Conservation (phyloP, 2,113 vertebrate species). For the Damaliscus lunatus region DNA sequence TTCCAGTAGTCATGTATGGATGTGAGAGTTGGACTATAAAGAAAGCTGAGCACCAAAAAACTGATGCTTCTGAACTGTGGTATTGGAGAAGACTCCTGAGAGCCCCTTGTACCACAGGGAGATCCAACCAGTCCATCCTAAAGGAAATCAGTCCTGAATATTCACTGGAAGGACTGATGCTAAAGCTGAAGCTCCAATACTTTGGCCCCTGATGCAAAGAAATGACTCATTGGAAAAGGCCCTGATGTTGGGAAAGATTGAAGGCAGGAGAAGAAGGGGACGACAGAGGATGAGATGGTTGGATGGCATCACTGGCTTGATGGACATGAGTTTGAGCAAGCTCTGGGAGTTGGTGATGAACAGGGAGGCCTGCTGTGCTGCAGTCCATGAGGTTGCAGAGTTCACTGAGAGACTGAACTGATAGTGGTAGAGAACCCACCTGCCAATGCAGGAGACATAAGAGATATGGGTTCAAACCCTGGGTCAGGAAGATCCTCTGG, state of each 20-base stretch:
- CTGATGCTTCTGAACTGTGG: not conserved
- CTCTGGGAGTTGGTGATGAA: not conserved
- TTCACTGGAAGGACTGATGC: not conserved
- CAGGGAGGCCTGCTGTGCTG: not conserved
- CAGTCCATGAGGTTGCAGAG: not conserved
- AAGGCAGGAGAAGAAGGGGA: not conserved
- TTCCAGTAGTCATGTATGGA: not conserved
- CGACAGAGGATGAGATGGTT: not conserved
- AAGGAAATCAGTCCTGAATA: not conserved
- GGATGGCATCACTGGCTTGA: not conserved
- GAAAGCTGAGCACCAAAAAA: not conserved
- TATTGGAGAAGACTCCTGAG: not conserved
- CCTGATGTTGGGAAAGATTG: not conserved
- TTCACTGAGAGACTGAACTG: not conserved
- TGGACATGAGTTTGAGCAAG: not conserved
- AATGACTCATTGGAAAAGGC: not conserved
- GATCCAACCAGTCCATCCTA: not conserved
- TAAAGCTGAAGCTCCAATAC: not conserved
- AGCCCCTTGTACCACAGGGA: not conserved
- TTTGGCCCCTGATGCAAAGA: not conserved
- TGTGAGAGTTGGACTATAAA: not conserved
- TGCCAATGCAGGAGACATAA: not conserved
- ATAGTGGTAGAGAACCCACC: not conserved
- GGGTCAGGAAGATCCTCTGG: not conserved
- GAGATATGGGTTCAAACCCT: not conserved